Evolutionary conservation across 2,888 invertebrate species (phyloP).

Genomic region (Trachelus tabidus): DNA sequence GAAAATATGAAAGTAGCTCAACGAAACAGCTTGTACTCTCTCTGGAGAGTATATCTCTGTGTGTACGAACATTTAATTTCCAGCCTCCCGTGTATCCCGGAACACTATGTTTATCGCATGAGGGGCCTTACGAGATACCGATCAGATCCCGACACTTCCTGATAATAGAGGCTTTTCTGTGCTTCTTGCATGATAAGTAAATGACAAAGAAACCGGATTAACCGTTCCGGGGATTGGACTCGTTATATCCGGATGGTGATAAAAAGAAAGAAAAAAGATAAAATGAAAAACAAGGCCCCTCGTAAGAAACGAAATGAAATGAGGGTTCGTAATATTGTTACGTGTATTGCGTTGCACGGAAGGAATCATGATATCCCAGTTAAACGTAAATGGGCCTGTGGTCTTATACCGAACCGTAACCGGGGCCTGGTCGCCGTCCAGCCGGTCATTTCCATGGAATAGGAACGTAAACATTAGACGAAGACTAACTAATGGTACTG

Average conservation of each 20-base stretch:
- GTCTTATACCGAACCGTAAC: conserved; percentile 23
- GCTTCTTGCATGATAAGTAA: neutral
- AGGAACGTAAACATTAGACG: conserved; percentile 35
- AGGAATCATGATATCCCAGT: conserved; percentile 20
- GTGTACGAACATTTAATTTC: neutral
- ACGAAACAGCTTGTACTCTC: conserved; percentile 45
- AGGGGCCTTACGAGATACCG: neutral
- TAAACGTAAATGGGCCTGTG: neutral
- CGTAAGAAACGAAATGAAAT: neutral
- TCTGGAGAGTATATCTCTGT: conserved; percentile 19
- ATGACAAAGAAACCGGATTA: neutral
- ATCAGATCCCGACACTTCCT: neutral
- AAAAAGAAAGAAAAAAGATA: neutral
- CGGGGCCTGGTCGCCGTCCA: conserved; percentile 22
- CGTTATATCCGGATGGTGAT: neutral
- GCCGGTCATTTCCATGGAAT: conserved; percentile 29
- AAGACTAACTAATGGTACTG: conserved; percentile 28
- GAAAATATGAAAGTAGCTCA: conserved; percentile 66
- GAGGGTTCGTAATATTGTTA: neutral
- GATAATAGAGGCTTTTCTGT: neutral
- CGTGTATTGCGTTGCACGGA: conserved; percentile 34
- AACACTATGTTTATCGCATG: neutral
- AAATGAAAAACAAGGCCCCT: neutral
- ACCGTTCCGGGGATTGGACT: neutral
- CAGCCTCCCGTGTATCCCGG: neutral